Base-by-base conservation (phyloP, 2,113 vertebrate species). In the Willisornis vidua region DNA sequence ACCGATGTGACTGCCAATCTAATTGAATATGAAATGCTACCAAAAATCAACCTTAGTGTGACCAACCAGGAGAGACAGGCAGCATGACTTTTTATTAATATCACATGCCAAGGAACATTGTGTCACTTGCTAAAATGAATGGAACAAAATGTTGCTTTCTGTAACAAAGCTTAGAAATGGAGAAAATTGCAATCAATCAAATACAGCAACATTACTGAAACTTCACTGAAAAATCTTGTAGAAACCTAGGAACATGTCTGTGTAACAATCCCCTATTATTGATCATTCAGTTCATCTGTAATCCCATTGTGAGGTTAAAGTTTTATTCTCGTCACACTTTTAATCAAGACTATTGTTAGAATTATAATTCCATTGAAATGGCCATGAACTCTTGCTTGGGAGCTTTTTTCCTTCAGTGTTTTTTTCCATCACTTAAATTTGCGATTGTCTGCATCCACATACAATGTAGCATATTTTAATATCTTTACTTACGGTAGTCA, bases 101-200 rank as follows among this genome's bases (percentile, higher is more conserved):
- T 90, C 86, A 90, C 73, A 90, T 87, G 78, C 90, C 91, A 96
- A 62, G 45, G 97, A 96, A 92, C 80, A 89, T 80, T 92, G 63
- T 96, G 80, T 93, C 65, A 78, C 82, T 94, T 97, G 85, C 65
- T 85, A 52, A 97, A 92, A 96, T 52, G 92, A 93, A 97, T 97
- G 87, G 71, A 96, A 96, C 75, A 93, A 78, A 96, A 91, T 82
- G 86, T 97, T 97, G 86, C 81, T 96, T 97, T 97, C 96, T 96
- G 91, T 87, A 95, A 96, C 86, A 96, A 96, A 94, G 85, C 90
- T 97, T 77, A 72, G 83, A 95, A 96, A 87, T 96, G 7, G 31
- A 93, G 67, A 95, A 96, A 97, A 97, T 87, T 75, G 49, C 84
- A 93, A 92, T 98, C 94, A 95, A 71, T 98, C 94, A 96, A 93